Percentiles rank a stretch among this genome's conserved stretches.
phyloP scores from a whole-genome alignment of 2,113 vertebrate species.

The Anoura caudifer region DNA sequence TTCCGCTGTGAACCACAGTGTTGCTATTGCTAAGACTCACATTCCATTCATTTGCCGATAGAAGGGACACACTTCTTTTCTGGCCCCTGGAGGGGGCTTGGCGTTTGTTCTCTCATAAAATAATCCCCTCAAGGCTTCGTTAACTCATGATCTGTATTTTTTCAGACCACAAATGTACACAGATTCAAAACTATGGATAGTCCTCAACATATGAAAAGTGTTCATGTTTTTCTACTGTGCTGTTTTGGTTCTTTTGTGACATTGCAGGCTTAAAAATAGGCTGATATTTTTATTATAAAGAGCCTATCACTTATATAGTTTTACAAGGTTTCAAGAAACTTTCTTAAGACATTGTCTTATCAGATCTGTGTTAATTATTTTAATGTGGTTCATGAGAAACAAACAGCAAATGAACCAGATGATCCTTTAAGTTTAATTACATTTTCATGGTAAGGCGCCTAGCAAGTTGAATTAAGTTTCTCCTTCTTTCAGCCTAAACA shows the following conservation, averaged over 20 bases:
- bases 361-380: not conserved
- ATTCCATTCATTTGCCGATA: conserved; percentile 4
- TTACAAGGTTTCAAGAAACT: not conserved
- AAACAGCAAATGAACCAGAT: not conserved
- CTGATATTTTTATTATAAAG: not conserved
- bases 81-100: not conserved
- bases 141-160: not conserved
- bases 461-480: conserved; percentile 18
- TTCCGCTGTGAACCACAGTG: not conserved
- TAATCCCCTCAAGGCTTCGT: not conserved
- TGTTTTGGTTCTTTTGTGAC: conserved; percentile 26
- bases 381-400: not conserved
- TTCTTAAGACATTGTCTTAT: not conserved
- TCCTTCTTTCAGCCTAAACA: not conserved
- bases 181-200: not conserved
- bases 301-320: not conserved
- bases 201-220: not conserved
- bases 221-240: not conserved
- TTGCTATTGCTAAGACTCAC: not conserved
- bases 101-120: conserved; percentile 33
- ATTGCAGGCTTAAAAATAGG: not conserved
- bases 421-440: not conserved
- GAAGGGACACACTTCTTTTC: not conserved
- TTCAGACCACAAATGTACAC: not conserved
- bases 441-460: not conserved